Percentiles rank a stretch among this genome's conserved stretches.
Conservation (phyloP, 2,797 vertebrate species). For the Calcarius lapponicus region DNA sequence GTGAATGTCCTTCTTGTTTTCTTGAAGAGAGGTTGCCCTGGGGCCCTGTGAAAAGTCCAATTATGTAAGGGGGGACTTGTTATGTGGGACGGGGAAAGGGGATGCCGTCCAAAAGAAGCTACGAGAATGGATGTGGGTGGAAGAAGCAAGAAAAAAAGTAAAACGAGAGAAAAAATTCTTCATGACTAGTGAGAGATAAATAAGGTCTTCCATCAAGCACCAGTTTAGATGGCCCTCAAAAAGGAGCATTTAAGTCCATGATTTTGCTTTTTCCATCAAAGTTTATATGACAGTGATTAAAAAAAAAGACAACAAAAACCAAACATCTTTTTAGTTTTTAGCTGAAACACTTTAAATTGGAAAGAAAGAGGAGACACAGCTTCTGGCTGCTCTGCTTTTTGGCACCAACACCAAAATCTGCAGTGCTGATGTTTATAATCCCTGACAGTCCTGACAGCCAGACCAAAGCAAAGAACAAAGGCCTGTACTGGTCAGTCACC, state of each 20-base stretch:
- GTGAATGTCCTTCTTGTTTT: not conserved
- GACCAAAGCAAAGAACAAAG: not conserved
- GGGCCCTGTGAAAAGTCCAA: not conserved
- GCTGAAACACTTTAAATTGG: not conserved
- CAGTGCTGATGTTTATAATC: not conserved
- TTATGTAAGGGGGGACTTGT: not conserved
- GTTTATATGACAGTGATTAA: not conserved
- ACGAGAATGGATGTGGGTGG: not conserved
- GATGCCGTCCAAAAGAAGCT: accelerated
- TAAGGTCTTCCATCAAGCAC: not conserved
- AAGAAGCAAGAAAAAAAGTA: not conserved
- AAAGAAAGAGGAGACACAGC: not conserved
- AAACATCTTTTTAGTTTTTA: not conserved
- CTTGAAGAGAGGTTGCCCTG: not conserved
- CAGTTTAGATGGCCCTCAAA: not conserved
- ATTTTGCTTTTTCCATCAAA: not conserved
- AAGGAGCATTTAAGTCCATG: not conserved
- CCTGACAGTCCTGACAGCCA: not conserved
- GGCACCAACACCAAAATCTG: not conserved
- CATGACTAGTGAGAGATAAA: not conserved
- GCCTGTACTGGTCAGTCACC: accelerated
- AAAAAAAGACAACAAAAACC: not conserved
- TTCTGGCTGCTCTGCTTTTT: not conserved
- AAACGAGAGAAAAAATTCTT: not conserved
- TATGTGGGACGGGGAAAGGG: accelerated